These are phyloP conservation scores for Sebastes minor DNA, from an alignment of 2,797 vertebrate species.

Conservation along the genomic window DNA sequence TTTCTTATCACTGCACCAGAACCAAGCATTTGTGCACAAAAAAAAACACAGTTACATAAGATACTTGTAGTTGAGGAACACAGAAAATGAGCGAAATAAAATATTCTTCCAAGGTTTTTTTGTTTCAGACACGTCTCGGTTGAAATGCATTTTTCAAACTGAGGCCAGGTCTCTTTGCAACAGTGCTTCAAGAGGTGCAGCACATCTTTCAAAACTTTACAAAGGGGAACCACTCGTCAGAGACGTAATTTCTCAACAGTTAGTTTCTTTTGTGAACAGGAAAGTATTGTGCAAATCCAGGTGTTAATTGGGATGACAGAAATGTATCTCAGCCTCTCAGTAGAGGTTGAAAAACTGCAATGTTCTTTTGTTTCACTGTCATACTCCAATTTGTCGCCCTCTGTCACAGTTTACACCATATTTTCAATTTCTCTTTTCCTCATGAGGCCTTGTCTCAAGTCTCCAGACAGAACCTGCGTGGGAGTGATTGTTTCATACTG, in stretches of 20 bases:
- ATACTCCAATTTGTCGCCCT: slow-evolving; percentile 15
- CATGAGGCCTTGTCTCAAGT: slow-evolving; percentile 9
- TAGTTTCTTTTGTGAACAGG: slow-evolving; percentile 16
- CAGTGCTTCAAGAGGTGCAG: not conserved
- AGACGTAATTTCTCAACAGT: not conserved
- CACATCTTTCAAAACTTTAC: slow-evolving; percentile 11
- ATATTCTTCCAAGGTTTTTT: slow-evolving; percentile 9
- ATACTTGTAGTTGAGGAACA: slow-evolving; percentile 51
- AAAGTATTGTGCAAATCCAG: slow-evolving; percentile 20
- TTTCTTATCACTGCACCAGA: slow-evolving; percentile 59
- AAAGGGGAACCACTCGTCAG: slow-evolving; percentile 6
- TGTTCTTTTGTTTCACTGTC: slow-evolving; percentile 19
- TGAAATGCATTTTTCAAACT: slow-evolving; percentile 28
- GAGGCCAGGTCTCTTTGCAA: slow-evolving; percentile 7
- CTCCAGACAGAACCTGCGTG: slow-evolving; percentile 30
- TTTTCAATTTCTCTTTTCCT: slow-evolving; percentile 25
- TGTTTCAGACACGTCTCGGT: not conserved
- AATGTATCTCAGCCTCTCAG: not conserved
- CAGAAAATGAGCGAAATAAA: slow-evolving; percentile 34
- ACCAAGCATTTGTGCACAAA: slow-evolving; percentile 63
- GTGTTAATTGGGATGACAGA: slow-evolving; percentile 15
- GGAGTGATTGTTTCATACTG: slow-evolving; percentile 46
- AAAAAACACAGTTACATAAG: slow-evolving; percentile 58
- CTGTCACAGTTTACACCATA: not conserved
- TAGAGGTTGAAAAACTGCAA: slow-evolving; percentile 5